phyloP scores from a whole-genome alignment of 2,797 vertebrate genomes.

The Craterocephalus amniculus region DNA sequence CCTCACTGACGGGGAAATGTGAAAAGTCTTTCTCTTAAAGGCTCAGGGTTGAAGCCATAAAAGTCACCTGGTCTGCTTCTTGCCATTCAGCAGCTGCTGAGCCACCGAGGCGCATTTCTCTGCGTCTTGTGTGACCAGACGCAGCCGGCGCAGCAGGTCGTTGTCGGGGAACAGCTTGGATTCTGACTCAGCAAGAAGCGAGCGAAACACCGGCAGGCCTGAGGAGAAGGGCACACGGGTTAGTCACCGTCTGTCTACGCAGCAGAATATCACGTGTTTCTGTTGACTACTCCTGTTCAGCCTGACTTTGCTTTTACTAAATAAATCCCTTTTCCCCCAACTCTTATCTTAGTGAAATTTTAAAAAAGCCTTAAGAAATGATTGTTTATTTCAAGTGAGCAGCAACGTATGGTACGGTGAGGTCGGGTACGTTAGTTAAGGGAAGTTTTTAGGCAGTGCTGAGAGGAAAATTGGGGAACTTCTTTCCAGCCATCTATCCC shows the following conservation, averaged over 20 bases:
- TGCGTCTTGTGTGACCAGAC: slow-evolving; percentile 89
- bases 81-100: slow-evolving; percentile 93
- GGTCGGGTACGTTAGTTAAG: too few relatives aligned
- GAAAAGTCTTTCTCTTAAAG: not conserved
- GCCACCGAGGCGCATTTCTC: slow-evolving; percentile 94
- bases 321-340: not conserved
- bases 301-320: rapidly evolving
- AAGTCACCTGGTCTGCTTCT: slow-evolving; percentile 91
- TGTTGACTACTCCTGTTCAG: not conserved
- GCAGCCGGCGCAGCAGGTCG: slow-evolving; percentile 91
- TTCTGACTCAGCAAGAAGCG: slow-evolving; percentile 91
- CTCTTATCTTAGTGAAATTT: not conserved
- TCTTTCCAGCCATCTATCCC: too few relatives aligned
- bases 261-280: too few relatives aligned
- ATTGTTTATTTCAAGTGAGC: too few relatives aligned
- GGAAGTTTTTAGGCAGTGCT: too few relatives aligned
- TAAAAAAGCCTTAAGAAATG: not conserved
- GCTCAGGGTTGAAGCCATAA: not conserved
- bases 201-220: slow-evolving; percentile 90
- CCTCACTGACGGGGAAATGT: not conserved
- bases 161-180: slow-evolving; percentile 90
- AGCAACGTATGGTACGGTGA: too few relatives aligned
- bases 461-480: too few relatives aligned
- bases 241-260: slow-evolving; percentile 8
- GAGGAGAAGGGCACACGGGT: slow-evolving; percentile 27